Conservation (phyloP, 64 coral and sea anemone genomes). For the Montipora capricornis region DNA sequence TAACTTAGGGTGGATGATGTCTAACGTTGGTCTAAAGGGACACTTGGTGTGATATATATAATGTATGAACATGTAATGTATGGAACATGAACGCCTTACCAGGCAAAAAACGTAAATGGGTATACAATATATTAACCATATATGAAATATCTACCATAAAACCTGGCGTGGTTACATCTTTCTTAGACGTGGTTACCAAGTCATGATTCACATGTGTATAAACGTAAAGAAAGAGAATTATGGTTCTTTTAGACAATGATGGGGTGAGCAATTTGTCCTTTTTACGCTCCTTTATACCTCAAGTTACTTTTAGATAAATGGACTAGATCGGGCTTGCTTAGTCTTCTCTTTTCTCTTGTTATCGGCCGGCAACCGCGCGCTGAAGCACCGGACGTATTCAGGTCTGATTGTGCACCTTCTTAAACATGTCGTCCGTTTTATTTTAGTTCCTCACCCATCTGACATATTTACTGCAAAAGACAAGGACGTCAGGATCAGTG, state of each 20-base stretch:
- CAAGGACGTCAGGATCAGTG: conserved; percentile 76
- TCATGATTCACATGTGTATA: conserved; percentile 2
- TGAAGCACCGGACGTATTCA: not conserved
- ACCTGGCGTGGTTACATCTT: not conserved
- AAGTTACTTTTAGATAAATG: not conserved
- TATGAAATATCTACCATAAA: too few relatives aligned
- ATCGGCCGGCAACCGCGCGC: not conserved
- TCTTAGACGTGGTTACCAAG: conserved; percentile 20
- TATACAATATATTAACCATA: too few relatives aligned
- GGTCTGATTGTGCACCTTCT: not conserved
- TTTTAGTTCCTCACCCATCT: conserved; percentile 95
- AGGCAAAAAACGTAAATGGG: too few relatives aligned
- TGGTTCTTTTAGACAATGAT: conserved; percentile 98
- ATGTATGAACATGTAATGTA: too few relatives aligned
- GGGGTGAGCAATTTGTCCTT: conserved; percentile 67
- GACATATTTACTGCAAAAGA: conserved; percentile 86
- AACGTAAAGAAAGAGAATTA: conserved; percentile 34
- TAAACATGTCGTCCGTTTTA: not conserved
- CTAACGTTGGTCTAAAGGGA: too few relatives aligned
- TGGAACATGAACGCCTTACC: too few relatives aligned
- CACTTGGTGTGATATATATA: too few relatives aligned
- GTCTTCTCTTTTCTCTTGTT: not conserved
- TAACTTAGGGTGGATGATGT: too few relatives aligned
- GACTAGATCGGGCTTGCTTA: not conserved
- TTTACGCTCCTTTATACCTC: not conserved